Conservation (phyloP, 2,113 vertebrate species). For the Poecile atricapillus region DNA sequence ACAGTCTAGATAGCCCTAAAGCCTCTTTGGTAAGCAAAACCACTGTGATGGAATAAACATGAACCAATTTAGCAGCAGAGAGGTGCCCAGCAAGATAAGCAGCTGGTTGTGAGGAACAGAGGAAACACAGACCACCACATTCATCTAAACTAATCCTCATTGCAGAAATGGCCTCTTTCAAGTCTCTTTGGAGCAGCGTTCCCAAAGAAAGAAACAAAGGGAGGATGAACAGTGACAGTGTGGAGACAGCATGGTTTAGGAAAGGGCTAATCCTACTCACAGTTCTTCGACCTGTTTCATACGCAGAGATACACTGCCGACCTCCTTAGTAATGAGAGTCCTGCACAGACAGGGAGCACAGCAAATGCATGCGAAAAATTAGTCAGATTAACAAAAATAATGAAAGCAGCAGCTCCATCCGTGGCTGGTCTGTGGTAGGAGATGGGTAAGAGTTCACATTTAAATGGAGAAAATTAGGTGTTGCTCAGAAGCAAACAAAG, state of each 20-base stretch:
- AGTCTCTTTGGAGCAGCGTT: background rate
- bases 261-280: slow-evolving; percentile 88
- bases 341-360: slow-evolving; percentile 83
- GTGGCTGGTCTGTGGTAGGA: slow-evolving; percentile 2
- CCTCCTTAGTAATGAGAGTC: slow-evolving; percentile 93
- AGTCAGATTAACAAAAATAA: slow-evolving; percentile 74
- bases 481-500: slow-evolving; percentile 55
- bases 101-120: background rate
- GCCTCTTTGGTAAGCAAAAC: background rate
- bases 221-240: slow-evolving; percentile 31
- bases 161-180: background rate
- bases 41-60: background rate
- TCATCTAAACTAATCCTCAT: background rate
- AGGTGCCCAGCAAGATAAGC: background rate
- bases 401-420: slow-evolving; percentile 60
- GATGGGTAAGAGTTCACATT: slow-evolving; percentile 24
- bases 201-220: slow-evolving; percentile 5
- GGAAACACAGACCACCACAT: background rate
- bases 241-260: slow-evolving; percentile 53
- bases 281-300: slow-evolving; percentile 99
- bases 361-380: slow-evolving; percentile 82
- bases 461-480: slow-evolving; percentile 28
- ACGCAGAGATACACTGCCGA: slow-evolving; percentile 98
- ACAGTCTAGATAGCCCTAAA: background rate
- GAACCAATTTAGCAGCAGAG: background rate